A percentile compares a stretch with the other conserved stretches of the same genome.
Conservation (phyloP, 1,140 invertebrate species). For the Drosophila littoralis region DNA sequence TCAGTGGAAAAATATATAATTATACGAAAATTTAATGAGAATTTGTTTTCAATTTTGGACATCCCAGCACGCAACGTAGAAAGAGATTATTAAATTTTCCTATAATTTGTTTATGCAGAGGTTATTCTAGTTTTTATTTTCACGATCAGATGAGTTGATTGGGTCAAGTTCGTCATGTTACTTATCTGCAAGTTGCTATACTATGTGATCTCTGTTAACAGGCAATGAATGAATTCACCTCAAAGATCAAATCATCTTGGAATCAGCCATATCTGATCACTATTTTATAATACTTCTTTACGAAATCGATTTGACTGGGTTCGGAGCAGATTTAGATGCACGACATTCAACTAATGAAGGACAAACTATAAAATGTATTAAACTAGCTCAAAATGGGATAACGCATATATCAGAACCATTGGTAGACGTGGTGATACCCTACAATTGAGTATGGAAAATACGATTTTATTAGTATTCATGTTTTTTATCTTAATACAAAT, state of each 20-base stretch:
- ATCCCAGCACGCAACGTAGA: not conserved
- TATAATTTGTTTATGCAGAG: not conserved
- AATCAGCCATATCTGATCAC: not conserved
- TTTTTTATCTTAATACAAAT: too few relatives aligned
- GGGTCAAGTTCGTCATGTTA: not conserved
- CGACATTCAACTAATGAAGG: not conserved
- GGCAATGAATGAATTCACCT: not conserved
- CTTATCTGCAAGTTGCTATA: not conserved
- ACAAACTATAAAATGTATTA: not conserved
- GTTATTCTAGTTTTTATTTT: conserved; percentile 3
- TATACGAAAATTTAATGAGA: conserved; percentile 58
- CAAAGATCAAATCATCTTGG: not conserved
- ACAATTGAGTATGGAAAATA: too few relatives aligned
- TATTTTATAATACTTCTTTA: not conserved
- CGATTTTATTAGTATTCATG: too few relatives aligned
- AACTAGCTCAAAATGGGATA: too few relatives aligned
- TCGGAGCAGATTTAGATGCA: not conserved
- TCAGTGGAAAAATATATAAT: conserved; percentile 76
- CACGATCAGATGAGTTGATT: not conserved
- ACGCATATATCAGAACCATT: too few relatives aligned
- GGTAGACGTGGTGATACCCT: too few relatives aligned
- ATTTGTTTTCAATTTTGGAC: conserved; percentile 22
- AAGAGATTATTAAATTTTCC: not conserved
- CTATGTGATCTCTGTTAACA: not conserved
- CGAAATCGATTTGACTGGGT: not conserved